Base-by-base conservation (phyloP, 2,113 vertebrate genomes). In the Melierax canorus region DNA sequence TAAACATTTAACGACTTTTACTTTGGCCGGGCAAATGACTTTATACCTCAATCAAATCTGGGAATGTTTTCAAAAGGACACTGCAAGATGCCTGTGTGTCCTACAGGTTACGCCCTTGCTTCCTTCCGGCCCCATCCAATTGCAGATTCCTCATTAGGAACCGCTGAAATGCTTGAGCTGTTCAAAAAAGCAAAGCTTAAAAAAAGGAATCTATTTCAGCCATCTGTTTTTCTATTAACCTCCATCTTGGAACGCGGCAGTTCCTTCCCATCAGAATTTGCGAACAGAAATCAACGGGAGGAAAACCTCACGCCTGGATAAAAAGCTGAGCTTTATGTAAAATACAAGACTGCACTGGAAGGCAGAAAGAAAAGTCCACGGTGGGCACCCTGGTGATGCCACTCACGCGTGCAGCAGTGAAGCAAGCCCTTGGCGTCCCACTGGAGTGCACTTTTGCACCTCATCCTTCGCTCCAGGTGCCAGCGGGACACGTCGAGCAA, bases 21-120 rank as follows among this genome's bases (percentile, higher is more conserved):
- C 39, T 92, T 62, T 78, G 91, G 88, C 86, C 12, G 12, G 82
- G 72, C 67, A 63, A 75, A 69, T 6, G 15, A 68, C n/a, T 91
- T 87, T 64, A 36, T 64, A 74, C 27, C 73, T 94, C 88, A 51
- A 41, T 64, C 76, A 71, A 89, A 91, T 68, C 83, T 91, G 91
- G 88, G 95, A 84, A 85, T 29, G 80, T 39, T 90, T 96, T 94
- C 94, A 90, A 78, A 90, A 89, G 84, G 84, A 91, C 86, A 68
- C 88, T 83, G 82, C 36, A 55, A 94, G 76, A 93, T 88, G 88
- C 82, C 67, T 92, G 51, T 86, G 79, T 41, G 76, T 89, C 92
- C 73, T 39, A 67, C 80, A 94, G 88, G 94, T 95, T 94, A 92
- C 90, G 18, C 94, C 95, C 94, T 92, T 17, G 1, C 60, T 96